phyloP scores from a whole-genome alignment of 35 echinoderm and acorn worm species.

The Anneissia japonica region DNA sequence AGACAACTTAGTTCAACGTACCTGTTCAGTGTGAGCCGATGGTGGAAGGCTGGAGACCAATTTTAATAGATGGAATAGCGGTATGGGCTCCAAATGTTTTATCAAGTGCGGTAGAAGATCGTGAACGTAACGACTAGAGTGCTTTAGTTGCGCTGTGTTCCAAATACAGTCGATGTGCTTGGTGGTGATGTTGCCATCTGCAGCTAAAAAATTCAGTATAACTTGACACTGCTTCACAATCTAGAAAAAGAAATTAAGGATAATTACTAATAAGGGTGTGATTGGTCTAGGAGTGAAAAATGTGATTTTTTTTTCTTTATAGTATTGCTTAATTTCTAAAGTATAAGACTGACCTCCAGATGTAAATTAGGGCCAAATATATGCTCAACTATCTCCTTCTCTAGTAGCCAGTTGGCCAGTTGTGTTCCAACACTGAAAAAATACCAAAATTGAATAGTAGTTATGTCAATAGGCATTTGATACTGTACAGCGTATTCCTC shows the following conservation, averaged over 20 bases:
- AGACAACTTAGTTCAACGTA: not conserved
- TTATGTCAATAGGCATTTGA: too few species aligned
- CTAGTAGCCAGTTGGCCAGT: slow-evolving; percentile 63
- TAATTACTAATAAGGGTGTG: too few species aligned
- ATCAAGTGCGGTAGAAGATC: slow-evolving; percentile 82
- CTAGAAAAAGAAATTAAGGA: slow-evolving; percentile 10
- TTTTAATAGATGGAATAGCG: slow-evolving; percentile 57
- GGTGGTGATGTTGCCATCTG: slow-evolving; percentile 62
- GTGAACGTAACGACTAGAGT: slow-evolving; percentile 79
- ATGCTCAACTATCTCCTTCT: slow-evolving; percentile 66
- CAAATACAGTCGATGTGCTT: slow-evolving; percentile 69
- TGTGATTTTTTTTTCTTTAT: not conserved
- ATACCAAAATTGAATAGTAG: not conserved
- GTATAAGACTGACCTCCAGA: slow-evolving; percentile 44
- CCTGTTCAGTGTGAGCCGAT: slow-evolving; percentile 77
- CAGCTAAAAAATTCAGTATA: slow-evolving; percentile 73
- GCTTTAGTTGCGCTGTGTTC: slow-evolving; percentile 71
- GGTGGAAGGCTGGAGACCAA: slow-evolving; percentile 64
- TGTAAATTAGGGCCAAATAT: slow-evolving; percentile 87
- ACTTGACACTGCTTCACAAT: slow-evolving; percentile 86
- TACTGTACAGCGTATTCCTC: too few species aligned
- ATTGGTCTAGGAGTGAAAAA: not conserved
- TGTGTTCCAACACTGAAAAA: slow-evolving; percentile 56
- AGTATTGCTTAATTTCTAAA: not conserved
- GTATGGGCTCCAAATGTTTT: slow-evolving; percentile 65